Conservation (phyloP, 64 coral and sea anemone genomes). For the Acropora tenuis region DNA sequence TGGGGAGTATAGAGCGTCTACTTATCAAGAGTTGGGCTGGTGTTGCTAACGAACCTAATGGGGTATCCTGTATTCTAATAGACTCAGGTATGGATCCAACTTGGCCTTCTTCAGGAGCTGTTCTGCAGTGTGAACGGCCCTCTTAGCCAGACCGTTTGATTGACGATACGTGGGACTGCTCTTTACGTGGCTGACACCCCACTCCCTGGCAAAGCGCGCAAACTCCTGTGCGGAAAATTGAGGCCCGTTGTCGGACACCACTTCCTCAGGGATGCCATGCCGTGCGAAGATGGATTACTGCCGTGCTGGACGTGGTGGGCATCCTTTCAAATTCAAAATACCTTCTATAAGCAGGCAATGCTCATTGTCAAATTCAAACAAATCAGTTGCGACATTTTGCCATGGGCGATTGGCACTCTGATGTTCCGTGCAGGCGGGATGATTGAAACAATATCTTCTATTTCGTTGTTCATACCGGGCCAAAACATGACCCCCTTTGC, state of each 20-base stretch:
- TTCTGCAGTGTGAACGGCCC: background rate
- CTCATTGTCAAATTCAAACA: conserved; percentile 1
- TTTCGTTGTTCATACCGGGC: no score
- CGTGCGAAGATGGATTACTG: conserved; percentile 21
- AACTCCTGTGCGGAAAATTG: conserved; percentile 2
- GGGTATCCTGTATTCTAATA: background rate
- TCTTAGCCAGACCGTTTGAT: background rate
- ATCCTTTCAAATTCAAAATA: conserved; percentile 29
- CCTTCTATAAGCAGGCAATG: conserved; percentile 9
- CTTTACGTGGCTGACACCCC: background rate
- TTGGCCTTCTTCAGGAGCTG: background rate
- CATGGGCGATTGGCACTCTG: no score
- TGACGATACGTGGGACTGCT: background rate
- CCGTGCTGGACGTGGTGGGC: background rate
- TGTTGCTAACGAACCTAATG: background rate
- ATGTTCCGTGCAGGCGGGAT: no score
- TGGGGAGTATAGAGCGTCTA: background rate
- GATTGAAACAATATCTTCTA: no score
- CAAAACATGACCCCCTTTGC: no score
- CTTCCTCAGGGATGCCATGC: background rate
- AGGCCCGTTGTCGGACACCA: conserved; percentile 18
- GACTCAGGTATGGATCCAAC: background rate
- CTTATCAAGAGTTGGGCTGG: conserved; percentile 4
- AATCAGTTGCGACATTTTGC: no score
- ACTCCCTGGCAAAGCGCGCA: background rate